A percentile compares a stretch with the other conserved stretches of the same genome.
These are phyloP conservation scores for Epicauta chinensis DNA, from an alignment of 1,140 invertebrate species.

Conservation along the genomic window DNA sequence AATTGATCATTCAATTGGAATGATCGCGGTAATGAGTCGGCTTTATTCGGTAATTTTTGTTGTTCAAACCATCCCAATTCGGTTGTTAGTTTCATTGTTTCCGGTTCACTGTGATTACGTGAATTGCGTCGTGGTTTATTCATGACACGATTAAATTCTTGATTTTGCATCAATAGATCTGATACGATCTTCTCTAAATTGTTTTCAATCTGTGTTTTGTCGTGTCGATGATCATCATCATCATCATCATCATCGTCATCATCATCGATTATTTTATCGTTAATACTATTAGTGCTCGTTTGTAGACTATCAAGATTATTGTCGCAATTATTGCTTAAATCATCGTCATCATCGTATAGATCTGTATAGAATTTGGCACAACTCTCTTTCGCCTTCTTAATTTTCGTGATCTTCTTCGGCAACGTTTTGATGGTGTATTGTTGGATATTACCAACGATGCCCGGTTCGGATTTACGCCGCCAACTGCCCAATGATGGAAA, in stretches of 20 bases:
- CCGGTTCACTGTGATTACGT: conserved; percentile 42
- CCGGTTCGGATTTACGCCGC: conserved; percentile 67
- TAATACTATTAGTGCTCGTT: conserved; percentile 10
- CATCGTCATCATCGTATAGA: conserved; percentile 48
- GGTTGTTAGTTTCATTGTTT: conserved; percentile 21
- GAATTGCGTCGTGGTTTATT: conserved; percentile 56
- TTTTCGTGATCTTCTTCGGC: conserved; percentile 58
- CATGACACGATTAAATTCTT: conserved; percentile 72
- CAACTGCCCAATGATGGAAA: conserved; percentile 54
- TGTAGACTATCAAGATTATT: conserved; percentile 55
- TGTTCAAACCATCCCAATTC: conserved; percentile 43
- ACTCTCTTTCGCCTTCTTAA: conserved; percentile 56
- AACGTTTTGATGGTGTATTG: conserved; percentile 56
- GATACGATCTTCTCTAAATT: conserved; percentile 70
- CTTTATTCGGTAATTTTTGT: conserved; percentile 51
- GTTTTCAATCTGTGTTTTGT: conserved; percentile 1
- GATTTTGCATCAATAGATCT: conserved; percentile 74
- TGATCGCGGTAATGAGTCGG: conserved; percentile 70
- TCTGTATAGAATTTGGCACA: conserved; percentile 60
- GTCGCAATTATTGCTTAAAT: conserved; percentile 43
- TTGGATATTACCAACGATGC: conserved; percentile 42
- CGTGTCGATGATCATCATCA: conserved; percentile 42
- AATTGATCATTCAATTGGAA: conserved; percentile 56
- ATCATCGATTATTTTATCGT: conserved; percentile 7
- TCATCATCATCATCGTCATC: conserved; percentile 25